Percentiles rank a stretch among this genome's conserved stretches.
phyloP scores from a whole-genome alignment of 2,888 invertebrate genomes.

The Thera obeliscata region DNA sequence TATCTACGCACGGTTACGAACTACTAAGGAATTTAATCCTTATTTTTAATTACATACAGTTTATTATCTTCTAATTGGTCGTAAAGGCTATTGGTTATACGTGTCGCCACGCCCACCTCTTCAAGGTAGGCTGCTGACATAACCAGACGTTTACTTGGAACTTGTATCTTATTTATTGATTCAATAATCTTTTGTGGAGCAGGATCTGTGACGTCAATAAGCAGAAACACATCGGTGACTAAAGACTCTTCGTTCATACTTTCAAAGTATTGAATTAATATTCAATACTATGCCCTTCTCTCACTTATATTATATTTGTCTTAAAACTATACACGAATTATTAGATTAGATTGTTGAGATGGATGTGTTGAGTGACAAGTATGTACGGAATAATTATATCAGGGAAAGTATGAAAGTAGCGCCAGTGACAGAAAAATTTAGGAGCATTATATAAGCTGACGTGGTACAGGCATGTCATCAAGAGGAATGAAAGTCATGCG shows the following conservation, averaged over 20 bases:
- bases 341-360: no score
- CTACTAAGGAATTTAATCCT: constrained; percentile 20
- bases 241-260: neutral
- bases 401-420: no score
- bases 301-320: neutral
- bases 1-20: constrained; percentile 13
- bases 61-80: constrained; percentile 26
- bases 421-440: no score
- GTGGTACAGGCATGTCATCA: no score
- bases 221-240: constrained; percentile 6
- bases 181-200: constrained; percentile 15
- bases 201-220: constrained; percentile 20
- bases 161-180: constrained; percentile 15
- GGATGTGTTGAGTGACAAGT: no score
- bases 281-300: no score
- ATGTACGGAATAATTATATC: no score
- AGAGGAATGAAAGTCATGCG: no score
- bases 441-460: no score
- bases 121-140: constrained; percentile 36
- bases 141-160: constrained; percentile 25
- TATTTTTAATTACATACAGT: constrained; percentile 25
- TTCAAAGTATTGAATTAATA: neutral
- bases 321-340: no score
- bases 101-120: constrained; percentile 32
- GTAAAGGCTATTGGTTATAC: constrained; percentile 19